Evolutionary conservation across 2,888 invertebrate genomes (phyloP), one percentile per base, ranked within the genome.

Genomic region (Drosophila paranaensis): DNA sequence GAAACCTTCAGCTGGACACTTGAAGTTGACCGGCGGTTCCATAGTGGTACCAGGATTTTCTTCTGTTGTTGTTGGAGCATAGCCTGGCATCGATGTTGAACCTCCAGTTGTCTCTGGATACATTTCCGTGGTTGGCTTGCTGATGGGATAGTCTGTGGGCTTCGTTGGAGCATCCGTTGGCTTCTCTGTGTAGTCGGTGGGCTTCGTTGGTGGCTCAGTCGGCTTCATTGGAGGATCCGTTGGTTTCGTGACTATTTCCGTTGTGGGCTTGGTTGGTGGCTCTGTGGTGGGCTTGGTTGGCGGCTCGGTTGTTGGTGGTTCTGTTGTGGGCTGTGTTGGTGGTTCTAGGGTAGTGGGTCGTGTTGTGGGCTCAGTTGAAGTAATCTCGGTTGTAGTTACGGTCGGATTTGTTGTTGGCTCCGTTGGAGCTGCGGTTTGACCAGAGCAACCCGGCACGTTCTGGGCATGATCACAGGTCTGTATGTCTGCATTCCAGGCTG

Each of bases 401-500:
- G 60, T 64, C 1, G 77, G 67, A 3, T 62, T 35, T 20, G 84
- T 68, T 27, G 67, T 74, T 30, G 80, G 70, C 27, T 70, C 63
- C 0, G 74, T 82, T 62, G 88, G 84, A 27, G 63, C n/a, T 54
- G 74, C 71, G 1, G 60, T 82, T 72, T 65, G 82, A 11, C 90
- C 88, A n/a, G 79, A 79, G 63, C 92, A 93, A 30, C 90, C 69
- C 1, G 90, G 81, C 14, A 92, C 82, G 55, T 91, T 92, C 4
- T 91, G 92, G 9, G 93, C 92, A 84, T 94, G 93, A 89, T 95
- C 95, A 79, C 95, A 96, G 1, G 94, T 94, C 83, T 94, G 94
- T 60, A 94, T 92, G n/a, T 93, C 93, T 84, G 94, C 94, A 82
- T 95, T 95, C 95, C 96, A 96, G n/a, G 94, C 94, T 0, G 96